Base-by-base conservation (phyloP, 30 jellyfish, hydroid and myxozoan species). In the Aurelia sp. region DNA sequence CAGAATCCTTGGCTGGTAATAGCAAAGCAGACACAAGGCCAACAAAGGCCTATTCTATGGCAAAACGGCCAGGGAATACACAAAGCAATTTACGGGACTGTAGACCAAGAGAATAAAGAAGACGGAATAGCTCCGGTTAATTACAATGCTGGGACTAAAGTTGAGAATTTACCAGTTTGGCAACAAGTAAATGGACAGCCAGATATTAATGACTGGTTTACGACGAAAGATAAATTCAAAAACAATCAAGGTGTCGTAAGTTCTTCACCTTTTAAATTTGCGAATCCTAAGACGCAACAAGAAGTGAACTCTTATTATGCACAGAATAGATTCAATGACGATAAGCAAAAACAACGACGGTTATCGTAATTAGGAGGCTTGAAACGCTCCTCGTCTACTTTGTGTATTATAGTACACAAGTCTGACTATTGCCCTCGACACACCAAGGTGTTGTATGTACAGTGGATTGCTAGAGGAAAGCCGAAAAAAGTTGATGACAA, bases 211-310 rank as follows among this genome's bases (percentile, higher is more conserved):
- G 74, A 84, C 41, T 74, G 64, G 82, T 64, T 84, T 17, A 62
- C 53, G 19, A 79, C 63, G 51, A 64, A 44, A 52, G 58, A 84
- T 50, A 76, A 72, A 48, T 84, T 84, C 65, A 62, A 69, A n/a
- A 33, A 51, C 47, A 76, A 73, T 17, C 82, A 47, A 60, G 61
- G 40, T 35, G 44, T 63, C 13, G 88, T 62, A 7, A 41, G 88
- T 31, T 61, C 82, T 4, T 84, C 93, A 5, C 93, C 93, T 19
- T 84, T 72, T 73, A 84, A 84, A 63, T 84, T 84, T 63, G 93
- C 93, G 30, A 84, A 84, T 77, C 38, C 82, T 27, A 84, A 73
- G 63, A 84, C 93, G 63, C 93, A 84, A 31, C 69, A 73, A 47
- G 82, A 84, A 47, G 58, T 65, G 20, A 27, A 48, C 67, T 63